Evolutionary conservation across 1,140 invertebrate species (phyloP).

Genomic region (Tribolium madens): DNA sequence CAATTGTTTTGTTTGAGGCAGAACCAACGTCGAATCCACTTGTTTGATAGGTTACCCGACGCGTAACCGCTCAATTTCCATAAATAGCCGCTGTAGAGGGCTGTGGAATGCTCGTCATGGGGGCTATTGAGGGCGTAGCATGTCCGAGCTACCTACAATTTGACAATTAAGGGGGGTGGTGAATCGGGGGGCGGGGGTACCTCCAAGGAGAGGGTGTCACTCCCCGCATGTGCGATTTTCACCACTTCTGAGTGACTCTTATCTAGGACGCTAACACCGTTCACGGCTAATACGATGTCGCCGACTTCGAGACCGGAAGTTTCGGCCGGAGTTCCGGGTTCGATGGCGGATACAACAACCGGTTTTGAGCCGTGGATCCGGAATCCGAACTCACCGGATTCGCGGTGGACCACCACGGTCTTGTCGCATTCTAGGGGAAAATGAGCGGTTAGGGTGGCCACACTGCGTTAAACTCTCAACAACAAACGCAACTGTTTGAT

Average conservation of each 20-base stretch:
- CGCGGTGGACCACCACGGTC: conserved; percentile 82
- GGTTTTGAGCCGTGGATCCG: conserved; percentile 95
- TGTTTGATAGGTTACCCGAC: conserved; percentile 70
- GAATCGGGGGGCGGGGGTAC: conserved; percentile 60
- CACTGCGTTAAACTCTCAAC: too few species aligned
- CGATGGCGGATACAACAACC: conserved; percentile 94
- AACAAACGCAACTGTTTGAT: too few species aligned
- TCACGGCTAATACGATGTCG: conserved; percentile 93
- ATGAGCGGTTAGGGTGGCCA: conserved; percentile 48
- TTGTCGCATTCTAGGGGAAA: conserved; percentile 84
- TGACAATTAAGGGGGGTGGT: not conserved
- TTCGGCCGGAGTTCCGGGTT: conserved; percentile 91
- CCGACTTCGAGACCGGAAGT: conserved; percentile 92
- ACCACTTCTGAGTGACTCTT: conserved; percentile 96
- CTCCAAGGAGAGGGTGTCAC: conserved; percentile 87
- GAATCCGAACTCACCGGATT: conserved; percentile 94
- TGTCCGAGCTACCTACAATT: conserved; percentile 79
- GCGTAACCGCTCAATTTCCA: conserved; percentile 78
- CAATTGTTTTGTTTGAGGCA: conserved; percentile 91
- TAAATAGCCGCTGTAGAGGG: conserved; percentile 82
- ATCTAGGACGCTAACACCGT: conserved; percentile 91
- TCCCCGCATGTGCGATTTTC: conserved; percentile 88
- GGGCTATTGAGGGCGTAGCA: conserved; percentile 81
- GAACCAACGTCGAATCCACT: conserved; percentile 93
- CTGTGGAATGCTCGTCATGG: conserved; percentile 70